These are phyloP conservation scores for Oreochromis aureus DNA, from an alignment of 2,113 vertebrate species.

Conservation along the genomic window DNA sequence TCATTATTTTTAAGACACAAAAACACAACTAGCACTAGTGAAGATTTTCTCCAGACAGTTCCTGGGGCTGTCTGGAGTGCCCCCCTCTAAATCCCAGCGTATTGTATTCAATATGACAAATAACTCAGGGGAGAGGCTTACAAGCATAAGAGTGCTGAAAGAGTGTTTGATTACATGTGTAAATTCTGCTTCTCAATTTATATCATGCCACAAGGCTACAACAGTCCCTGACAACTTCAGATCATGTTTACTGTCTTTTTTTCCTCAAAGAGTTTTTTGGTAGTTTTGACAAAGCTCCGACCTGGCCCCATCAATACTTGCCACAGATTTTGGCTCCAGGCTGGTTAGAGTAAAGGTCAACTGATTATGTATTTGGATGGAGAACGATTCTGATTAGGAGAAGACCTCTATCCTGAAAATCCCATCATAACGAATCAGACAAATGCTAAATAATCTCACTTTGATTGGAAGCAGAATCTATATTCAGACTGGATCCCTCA, in stretches of 20 bases:
- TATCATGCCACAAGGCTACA: not conserved
- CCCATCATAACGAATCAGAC: not conserved
- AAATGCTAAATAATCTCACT: not conserved
- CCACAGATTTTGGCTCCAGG: not conserved
- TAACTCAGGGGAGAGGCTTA: not conserved
- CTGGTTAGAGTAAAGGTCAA: slow-evolving; percentile 9
- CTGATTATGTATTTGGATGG: slow-evolving; percentile 6
- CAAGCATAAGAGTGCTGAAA: not conserved
- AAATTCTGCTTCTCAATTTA: not conserved
- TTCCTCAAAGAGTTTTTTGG: not conserved
- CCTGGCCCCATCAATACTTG: not conserved
- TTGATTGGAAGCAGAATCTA: not conserved
- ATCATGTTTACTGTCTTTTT: not conserved
- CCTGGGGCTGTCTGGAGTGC: not conserved
- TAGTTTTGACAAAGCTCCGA: not conserved
- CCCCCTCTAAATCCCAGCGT: not conserved
- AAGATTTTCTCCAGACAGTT: not conserved
- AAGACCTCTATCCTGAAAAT: not conserved
- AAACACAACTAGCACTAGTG: not conserved
- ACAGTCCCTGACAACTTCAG: not conserved
- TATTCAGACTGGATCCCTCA: not conserved
- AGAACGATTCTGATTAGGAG: not conserved
- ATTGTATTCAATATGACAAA: not conserved
- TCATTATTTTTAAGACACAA: not conserved
- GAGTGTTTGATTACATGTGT: not conserved